A percentile compares a stretch with the other conserved stretches of the same genome.
phyloP scores from a whole-genome alignment of 1,140 invertebrate species.

The Piezodorus guildinii region DNA sequence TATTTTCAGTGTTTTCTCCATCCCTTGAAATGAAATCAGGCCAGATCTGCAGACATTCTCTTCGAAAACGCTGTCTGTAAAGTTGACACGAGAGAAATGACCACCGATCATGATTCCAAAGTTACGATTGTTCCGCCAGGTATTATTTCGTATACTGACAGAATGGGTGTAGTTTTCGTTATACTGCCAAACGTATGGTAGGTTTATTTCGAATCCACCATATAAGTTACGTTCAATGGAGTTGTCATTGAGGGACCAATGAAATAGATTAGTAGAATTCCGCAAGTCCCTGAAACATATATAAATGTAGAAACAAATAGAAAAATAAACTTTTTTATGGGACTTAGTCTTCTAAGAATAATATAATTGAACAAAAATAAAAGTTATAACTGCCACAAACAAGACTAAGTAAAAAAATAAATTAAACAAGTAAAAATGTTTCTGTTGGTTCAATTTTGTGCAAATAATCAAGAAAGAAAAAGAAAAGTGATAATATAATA shows the following conservation, averaged over 20 bases:
- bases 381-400: no score
- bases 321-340: no score
- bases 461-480: no score
- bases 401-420: no score
- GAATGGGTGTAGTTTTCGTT: constrained; percentile 89
- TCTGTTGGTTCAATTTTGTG: no score
- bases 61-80: constrained; percentile 73
- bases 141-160: constrained; percentile 73
- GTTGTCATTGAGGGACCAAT: constrained; percentile 81
- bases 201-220: constrained; percentile 69
- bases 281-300: constrained; percentile 58
- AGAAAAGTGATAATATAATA: no score
- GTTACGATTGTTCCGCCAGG: constrained; percentile 71
- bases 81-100: constrained; percentile 76
- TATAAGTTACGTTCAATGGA: constrained; percentile 71
- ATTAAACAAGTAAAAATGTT: no score
- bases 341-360: no score
- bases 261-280: constrained; percentile 86
- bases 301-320: not conserved
- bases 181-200: constrained; percentile 92
- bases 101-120: constrained; percentile 79
- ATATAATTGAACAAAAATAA: no score
- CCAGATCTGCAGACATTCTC: constrained; percentile 75
- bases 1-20: constrained; percentile 88
- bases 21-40: constrained; percentile 76